Evolutionary conservation across 2,113 vertebrate genomes (phyloP), one percentile per base, ranked within the genome.

Genomic region (Sinocyclocheilus rhinocerous): DNA sequence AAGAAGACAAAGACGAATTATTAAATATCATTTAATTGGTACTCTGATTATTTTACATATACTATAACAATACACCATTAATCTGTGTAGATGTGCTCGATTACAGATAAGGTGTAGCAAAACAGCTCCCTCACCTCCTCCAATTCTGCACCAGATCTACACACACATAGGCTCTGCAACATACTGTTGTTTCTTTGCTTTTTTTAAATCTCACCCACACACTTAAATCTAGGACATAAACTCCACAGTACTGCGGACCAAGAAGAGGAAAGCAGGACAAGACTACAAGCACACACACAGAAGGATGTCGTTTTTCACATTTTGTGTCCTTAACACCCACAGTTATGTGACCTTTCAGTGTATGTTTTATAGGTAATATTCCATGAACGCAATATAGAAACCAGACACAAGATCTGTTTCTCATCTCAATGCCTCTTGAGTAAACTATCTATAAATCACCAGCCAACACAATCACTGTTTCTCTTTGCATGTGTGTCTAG

Each of bases 141-240:
- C 81, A 65, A 83, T 84, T 70, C 85, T 88, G 87, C 39, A 72
- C 85, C 76, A 85, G 84, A 85, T 85, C 39, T 73, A 78, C 86
- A 85, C 50, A 76, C 81, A 55, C 63, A 67, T 63, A 75, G 81
- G 26, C 85, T 57, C 55, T 45, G 75, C 78, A 82, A 87, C 88
- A 89, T 84, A 87, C 81, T 87, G 85, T 84, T 84, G 83, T 83
- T 85, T 85, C 45, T 55, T 52, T n/a, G 42, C 63, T 52, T 70
- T 52, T 82, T 82, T 82, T 36, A 70, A 70, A 70, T 81, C 77
- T 87, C 85, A 85, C 88, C 88, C 88, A 89, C 88, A 83, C 89
- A 88, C 85, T 85, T 52, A 88, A 87, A 90, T 90, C 89, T 90
- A 90, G 89, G 89, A 80, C 89, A 90, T 79, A 87, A 59, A 88